phyloP scores from a whole-genome alignment of 2,888 invertebrate species.

The Salticus scenicus region DNA sequence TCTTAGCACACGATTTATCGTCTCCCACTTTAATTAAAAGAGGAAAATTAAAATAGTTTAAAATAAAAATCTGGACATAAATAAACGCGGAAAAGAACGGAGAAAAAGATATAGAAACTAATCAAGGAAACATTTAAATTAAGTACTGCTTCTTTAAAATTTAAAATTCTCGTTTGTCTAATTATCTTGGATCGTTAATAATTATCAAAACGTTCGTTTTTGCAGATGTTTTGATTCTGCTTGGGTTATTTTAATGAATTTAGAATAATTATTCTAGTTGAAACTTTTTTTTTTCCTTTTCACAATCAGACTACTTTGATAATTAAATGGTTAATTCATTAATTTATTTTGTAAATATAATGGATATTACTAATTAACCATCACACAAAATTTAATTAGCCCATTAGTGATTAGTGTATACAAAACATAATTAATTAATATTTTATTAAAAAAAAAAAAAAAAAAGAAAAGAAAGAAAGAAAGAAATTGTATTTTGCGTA shows the following conservation, averaged over 20 bases:
- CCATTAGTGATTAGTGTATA: too few species aligned
- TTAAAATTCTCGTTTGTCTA: neutral
- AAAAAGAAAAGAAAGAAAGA: too few species aligned
- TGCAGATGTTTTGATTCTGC: neutral
- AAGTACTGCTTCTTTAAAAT: neutral
- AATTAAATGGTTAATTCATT: too few species aligned
- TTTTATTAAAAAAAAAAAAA: too few species aligned
- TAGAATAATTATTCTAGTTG: too few species aligned
- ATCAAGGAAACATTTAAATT: neutral
- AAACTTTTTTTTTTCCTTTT: too few species aligned
- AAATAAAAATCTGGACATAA: neutral
- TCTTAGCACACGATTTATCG: neutral
- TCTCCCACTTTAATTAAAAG: neutral
- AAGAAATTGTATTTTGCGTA: too few species aligned
- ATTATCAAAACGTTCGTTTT: neutral
- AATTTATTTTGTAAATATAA: too few species aligned
- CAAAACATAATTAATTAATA: too few species aligned
- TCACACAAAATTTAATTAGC: too few species aligned
- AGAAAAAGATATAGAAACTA: neutral
- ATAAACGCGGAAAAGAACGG: neutral
- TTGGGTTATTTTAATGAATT: neutral
- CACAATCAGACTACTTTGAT: too few species aligned
- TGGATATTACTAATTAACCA: too few species aligned
- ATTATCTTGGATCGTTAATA: neutral
- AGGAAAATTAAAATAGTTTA: neutral